Conservation (phyloP, 2,888 invertebrate genomes). For the Synergus gifuensis region DNA sequence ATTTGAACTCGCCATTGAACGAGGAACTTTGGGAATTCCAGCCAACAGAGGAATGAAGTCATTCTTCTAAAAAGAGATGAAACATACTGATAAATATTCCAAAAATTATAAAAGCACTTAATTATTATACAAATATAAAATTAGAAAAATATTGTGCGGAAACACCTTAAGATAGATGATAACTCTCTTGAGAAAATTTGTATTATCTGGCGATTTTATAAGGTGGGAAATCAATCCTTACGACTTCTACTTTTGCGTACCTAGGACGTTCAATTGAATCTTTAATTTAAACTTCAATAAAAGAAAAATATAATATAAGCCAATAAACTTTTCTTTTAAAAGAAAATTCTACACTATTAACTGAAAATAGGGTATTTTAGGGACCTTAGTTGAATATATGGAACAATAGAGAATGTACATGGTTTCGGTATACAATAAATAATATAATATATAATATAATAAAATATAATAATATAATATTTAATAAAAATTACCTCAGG, state of each 20-base stretch:
- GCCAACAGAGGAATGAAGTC: constrained; percentile 65
- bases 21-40: constrained; percentile 68
- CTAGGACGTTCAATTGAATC: constrained; percentile 8
- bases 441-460: too few relatives aligned
- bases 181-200: not conserved
- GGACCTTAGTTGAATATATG: too few relatives aligned
- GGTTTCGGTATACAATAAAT: too few relatives aligned
- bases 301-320: not conserved
- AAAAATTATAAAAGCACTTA: not conserved
- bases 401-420: too few relatives aligned
- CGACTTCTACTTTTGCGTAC: constrained; percentile 34
- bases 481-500: constrained; percentile 10
- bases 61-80: constrained; percentile 45
- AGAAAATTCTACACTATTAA: too few relatives aligned
- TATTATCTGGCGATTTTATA: not conserved
- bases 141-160: not conserved
- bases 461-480: too few relatives aligned
- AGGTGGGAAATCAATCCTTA: constrained; percentile 23
- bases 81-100: not conserved
- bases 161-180: constrained; percentile 29
- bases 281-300: not conserved
- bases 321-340: too few relatives aligned
- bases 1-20: constrained; percentile 53
- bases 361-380: too few relatives aligned
- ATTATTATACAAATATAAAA: not conserved